Evolutionary conservation across 2,797 vertebrate genomes (phyloP).

Genomic region (Furcifer pardalis): DNA sequence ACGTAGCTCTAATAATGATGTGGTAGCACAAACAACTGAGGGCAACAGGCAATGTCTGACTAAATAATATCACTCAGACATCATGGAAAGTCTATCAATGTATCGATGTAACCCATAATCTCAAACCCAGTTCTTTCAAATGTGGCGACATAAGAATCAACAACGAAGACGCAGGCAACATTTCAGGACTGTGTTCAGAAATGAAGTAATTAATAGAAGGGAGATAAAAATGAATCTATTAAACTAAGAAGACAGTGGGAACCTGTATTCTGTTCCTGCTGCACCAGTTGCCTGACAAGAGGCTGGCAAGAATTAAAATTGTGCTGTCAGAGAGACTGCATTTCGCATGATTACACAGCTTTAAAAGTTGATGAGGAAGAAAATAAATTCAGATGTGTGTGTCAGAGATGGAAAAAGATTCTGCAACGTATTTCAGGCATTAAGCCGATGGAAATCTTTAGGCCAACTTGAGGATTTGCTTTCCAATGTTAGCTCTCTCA

Average conservation of each 20-base stretch:
- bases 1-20: too few species aligned
- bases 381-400: slow-evolving; percentile 62
- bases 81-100: too few species aligned
- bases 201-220: slow-evolving; percentile 48
- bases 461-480: not conserved
- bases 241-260: slow-evolving; percentile 43
- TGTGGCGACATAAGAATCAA: slow-evolving; percentile 34
- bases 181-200: slow-evolving; percentile 41
- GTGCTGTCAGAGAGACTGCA: slow-evolving; percentile 55
- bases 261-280: slow-evolving; percentile 44
- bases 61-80: too few species aligned
- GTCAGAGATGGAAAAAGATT: slow-evolving; percentile 53
- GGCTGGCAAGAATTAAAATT: slow-evolving; percentile 64
- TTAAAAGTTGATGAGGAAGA: slow-evolving; percentile 61
- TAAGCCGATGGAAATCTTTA: slow-evolving; percentile 49
- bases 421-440: slow-evolving; percentile 44
- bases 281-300: slow-evolving; percentile 37
- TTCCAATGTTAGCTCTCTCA: not conserved
- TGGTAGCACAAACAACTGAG: too few species aligned
- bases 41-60: too few species aligned
- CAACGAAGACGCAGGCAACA: slow-evolving; percentile 30
- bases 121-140: not conserved
- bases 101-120: too few species aligned
- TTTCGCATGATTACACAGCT: slow-evolving; percentile 64
- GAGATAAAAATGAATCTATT: slow-evolving; percentile 47